These are phyloP conservation scores for Nyctibius bracteatus DNA, from an alignment of 2,113 vertebrate genomes.

Conservation along the genomic window DNA sequence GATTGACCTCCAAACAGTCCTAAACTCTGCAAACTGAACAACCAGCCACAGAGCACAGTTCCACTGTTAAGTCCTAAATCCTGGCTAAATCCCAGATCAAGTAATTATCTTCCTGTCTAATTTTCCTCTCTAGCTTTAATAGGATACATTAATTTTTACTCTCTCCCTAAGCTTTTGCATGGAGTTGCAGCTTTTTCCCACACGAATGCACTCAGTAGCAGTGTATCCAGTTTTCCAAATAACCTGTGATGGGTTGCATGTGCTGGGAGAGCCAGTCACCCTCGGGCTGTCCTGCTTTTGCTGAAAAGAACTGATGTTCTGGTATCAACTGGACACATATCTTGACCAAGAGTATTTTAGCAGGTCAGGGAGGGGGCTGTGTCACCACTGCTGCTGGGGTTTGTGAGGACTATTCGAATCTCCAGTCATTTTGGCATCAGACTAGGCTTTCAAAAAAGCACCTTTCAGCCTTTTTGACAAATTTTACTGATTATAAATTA, in stretches of 20 bases:
- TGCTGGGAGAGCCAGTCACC: background rate
- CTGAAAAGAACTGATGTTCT: background rate
- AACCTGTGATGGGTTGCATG: background rate
- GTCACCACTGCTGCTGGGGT: background rate
- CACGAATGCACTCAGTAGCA: background rate
- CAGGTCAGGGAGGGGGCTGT: fast-evolving
- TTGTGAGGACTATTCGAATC: background rate
- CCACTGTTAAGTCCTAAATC: background rate
- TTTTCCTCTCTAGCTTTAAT: background rate
- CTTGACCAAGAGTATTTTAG: background rate
- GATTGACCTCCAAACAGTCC: background rate
- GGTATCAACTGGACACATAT: background rate
- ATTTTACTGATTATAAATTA: background rate
- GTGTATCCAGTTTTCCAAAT: background rate
- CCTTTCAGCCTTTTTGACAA: background rate
- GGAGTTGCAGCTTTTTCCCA: background rate
- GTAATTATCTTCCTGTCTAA: background rate
- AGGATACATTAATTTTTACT: background rate
- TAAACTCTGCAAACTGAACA: background rate
- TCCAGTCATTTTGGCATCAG: background rate
- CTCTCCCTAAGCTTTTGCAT: background rate
- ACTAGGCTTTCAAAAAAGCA: background rate
- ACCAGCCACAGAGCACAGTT: background rate
- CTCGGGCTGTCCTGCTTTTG: background rate
- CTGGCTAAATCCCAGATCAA: background rate